Evolutionary conservation across 2,888 invertebrate genomes (phyloP).

Genomic region (Thereva unica): DNA sequence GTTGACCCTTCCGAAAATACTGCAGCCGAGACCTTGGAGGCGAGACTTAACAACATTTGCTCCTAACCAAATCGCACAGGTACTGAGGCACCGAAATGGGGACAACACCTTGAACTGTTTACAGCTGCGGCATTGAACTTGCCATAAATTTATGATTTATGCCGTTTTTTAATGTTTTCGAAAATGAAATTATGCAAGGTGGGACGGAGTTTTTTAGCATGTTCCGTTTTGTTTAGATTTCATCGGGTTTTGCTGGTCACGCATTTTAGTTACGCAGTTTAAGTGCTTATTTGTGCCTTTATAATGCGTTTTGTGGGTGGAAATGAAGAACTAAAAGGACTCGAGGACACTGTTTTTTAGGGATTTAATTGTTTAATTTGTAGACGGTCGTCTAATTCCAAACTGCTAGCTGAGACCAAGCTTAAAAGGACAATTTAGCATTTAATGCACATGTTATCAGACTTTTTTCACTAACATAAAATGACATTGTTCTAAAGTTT

Average conservation of each 20-base stretch:
- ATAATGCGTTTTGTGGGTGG: too few species aligned
- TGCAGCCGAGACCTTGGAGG: slow-evolving; percentile 10
- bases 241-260: neutral
- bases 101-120: neutral
- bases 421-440: too few species aligned
- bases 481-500: too few species aligned
- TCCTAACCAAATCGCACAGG: neutral
- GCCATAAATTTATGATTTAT: slow-evolving; percentile 26
- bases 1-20: slow-evolving; percentile 12
- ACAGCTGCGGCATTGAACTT: slow-evolving; percentile 14
- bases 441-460: too few species aligned
- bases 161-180: slow-evolving; percentile 12
- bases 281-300: too few species aligned
- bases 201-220: neutral
- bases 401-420: too few species aligned
- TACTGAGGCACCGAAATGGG: neutral
- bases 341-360: too few species aligned
- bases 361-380: too few species aligned
- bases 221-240: neutral
- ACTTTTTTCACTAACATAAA: too few species aligned
- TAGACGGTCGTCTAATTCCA: too few species aligned
- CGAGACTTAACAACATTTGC: too few species aligned
- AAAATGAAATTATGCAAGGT: slow-evolving; percentile 19
- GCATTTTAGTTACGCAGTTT: neutral
- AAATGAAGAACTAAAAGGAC: too few species aligned